phyloP scores from a whole-genome alignment of 2,113 vertebrate genomes.

The Cavia porcellus region DNA sequence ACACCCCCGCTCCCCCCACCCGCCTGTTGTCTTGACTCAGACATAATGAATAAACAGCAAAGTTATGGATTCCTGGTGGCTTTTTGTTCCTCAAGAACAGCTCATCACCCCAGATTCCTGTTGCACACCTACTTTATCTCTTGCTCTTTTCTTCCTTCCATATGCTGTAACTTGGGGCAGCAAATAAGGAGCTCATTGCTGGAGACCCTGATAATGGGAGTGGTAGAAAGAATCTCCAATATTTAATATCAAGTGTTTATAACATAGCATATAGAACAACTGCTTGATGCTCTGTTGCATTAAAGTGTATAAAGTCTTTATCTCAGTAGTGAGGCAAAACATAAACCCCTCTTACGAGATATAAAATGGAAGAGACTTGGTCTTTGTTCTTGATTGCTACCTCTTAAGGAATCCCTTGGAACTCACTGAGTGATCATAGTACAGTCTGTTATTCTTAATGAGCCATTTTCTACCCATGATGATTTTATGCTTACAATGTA shows the following conservation, averaged over 20 bases:
- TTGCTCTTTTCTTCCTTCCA: background rate
- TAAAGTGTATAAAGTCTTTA: background rate
- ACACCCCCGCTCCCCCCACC: background rate
- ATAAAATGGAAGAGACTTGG: background rate
- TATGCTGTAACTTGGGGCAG: background rate
- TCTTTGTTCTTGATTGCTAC: background rate
- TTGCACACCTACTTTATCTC: background rate
- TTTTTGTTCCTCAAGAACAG: background rate
- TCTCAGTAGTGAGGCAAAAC: background rate
- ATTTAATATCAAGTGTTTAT: background rate
- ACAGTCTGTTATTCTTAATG: background rate
- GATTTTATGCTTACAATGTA: background rate
- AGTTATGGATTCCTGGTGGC: background rate
- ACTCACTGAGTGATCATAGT: background rate
- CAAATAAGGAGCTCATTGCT: background rate
- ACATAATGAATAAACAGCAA: background rate
- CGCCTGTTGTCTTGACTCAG: background rate
- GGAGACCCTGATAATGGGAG: background rate
- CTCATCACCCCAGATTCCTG: background rate
- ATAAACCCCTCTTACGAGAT: background rate
- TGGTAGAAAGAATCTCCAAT: background rate
- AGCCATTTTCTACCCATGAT: background rate
- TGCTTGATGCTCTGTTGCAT: background rate
- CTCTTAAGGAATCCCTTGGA: background rate
- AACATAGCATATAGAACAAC: background rate